Percentiles rank a stretch among this genome's conserved stretches.
Conservation (phyloP, 2,888 invertebrate genomes). For the Synergus umbraculus region DNA sequence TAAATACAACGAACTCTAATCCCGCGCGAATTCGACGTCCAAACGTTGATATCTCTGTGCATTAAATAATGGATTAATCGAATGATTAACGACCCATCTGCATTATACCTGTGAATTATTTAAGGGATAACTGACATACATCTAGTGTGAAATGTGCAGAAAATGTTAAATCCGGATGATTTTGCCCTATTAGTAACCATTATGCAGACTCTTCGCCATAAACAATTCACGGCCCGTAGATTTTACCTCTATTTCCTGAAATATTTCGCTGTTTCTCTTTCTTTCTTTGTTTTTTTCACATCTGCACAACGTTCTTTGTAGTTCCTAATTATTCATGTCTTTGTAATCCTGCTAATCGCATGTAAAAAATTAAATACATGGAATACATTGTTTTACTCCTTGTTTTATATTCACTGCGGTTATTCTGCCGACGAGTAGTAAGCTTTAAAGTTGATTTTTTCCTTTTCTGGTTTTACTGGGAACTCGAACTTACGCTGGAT, state of each 20-base stretch:
- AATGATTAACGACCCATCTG: slow-evolving; percentile 61
- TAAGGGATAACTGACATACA: slow-evolving; percentile 1
- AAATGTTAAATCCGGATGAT: neutral
- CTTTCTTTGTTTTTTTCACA: neutral
- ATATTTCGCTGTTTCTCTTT: neutral
- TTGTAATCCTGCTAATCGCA: slow-evolving; percentile 24
- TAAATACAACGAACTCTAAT: slow-evolving; percentile 23
- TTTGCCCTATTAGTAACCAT: neutral
- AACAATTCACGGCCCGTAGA: slow-evolving; percentile 5
- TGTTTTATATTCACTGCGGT: neutral
- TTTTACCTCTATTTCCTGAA: neutral
- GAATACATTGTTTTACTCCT: slow-evolving; percentile 13
- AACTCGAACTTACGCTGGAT: neutral
- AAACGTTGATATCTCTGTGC: slow-evolving; percentile 44
- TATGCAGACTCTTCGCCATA: neutral
- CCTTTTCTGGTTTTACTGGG: slow-evolving; percentile 9
- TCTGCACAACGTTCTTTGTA: slow-evolving; percentile 6
- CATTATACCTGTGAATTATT: slow-evolving; percentile 10
- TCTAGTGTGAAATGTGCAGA: neutral
- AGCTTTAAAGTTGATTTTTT: neutral
- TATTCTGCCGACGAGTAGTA: neutral
- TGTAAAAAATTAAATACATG: slow-evolving; percentile 30
- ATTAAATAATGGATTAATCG: slow-evolving; percentile 68
- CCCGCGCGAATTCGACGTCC: slow-evolving; percentile 21
- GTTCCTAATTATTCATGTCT: slow-evolving; percentile 30